Base-by-base conservation (phyloP, 2,113 vertebrate genomes). In the Pristiophorus japonicus region DNA sequence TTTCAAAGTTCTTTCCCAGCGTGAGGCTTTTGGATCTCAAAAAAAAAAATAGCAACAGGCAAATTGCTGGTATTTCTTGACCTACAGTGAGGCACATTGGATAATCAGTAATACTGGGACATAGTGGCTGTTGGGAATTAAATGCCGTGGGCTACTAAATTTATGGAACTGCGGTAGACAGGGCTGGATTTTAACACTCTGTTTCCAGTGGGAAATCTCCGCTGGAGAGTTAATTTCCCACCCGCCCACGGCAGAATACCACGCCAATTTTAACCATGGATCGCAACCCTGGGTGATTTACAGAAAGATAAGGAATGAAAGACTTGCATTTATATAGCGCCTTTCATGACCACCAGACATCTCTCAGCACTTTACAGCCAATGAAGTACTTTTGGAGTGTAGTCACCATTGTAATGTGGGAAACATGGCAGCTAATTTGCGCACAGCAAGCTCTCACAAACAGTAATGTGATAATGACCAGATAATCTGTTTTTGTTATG, bases 11-110 rank as follows among this genome's bases (percentile, higher is more conserved):
- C 59, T 63, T 92, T 62, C 88, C n/a, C 55, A 63, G 59, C 22
- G 62, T 92, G 88, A 92, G 20, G 59, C n/a, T 63, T 65, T 92
- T 63, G 20, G 2, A 38, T 92, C 34, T 42, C 59, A 92, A 12
- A 92, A 92, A 92, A 92, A 92, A 92, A 92, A 92, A 92, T 65
- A 92, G 59, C 34, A 63, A 5, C 88, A n/a, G 55, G 51, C 87
- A 63, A 38, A 38, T 42, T 42, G 18, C n/a, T 81, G 75, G n/a
- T 42, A 6, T 81, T 81, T 12, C 75, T 42, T 81, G 38, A 42
- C 75, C 75, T 42, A 81, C 38, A 42, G 14, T 81, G 78, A 81
- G 45, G 88, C 5, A 42, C 59, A 63, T 38, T 92, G 34, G 63
- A 34, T n/a, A n/a, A n/a, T 16, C 59, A 42, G 18, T 38, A n/a